A percentile compares a stretch with the other conserved stretches of the same genome.
phyloP scores from a whole-genome alignment of 2,888 invertebrate genomes.

The Synanthedon tipuliformis region DNA sequence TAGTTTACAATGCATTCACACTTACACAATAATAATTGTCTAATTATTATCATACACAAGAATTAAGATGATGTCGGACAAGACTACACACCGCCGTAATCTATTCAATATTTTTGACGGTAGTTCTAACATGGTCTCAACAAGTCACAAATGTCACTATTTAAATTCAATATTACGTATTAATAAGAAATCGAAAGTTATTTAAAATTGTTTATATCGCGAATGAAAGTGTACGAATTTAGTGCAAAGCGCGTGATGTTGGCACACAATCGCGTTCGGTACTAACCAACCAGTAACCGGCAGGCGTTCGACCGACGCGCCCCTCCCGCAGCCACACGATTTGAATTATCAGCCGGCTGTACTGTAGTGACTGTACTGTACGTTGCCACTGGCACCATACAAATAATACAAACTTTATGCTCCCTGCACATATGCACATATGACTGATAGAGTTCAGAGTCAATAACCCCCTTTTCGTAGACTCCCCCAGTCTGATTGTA shows the following conservation, averaged over 20 bases:
- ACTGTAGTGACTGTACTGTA: constrained; percentile 6
- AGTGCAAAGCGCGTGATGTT: constrained; percentile 16
- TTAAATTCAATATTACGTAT: no score
- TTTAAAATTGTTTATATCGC: not conserved
- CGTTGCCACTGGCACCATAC: constrained; percentile 42
- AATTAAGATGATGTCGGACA: constrained; percentile 55
- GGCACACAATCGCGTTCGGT: constrained; percentile 35
- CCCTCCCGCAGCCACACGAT: constrained; percentile 52
- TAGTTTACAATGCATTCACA: not conserved
- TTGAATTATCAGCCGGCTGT: constrained; percentile 45
- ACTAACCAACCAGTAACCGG: constrained; percentile 33
- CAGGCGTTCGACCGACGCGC: constrained; percentile 34
- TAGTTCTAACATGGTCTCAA: constrained; percentile 21
- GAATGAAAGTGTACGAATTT: not conserved
- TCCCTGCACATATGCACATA: constrained; percentile 54
- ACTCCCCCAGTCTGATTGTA: constrained; percentile 54
- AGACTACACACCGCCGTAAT: constrained; percentile 44
- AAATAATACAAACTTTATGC: constrained; percentile 60
- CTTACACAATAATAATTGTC: constrained; percentile 3
- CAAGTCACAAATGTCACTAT: not conserved
- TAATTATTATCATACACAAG: constrained; percentile 63
- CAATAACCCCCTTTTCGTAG: constrained; percentile 61
- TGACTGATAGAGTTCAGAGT: constrained; percentile 51
- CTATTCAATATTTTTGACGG: constrained; percentile 54
- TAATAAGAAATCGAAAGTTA: no score